Evolutionary conservation across 2,888 invertebrate species (phyloP), one percentile per base, ranked within the genome.

Genomic region (Leptodirus hochenwartii): DNA sequence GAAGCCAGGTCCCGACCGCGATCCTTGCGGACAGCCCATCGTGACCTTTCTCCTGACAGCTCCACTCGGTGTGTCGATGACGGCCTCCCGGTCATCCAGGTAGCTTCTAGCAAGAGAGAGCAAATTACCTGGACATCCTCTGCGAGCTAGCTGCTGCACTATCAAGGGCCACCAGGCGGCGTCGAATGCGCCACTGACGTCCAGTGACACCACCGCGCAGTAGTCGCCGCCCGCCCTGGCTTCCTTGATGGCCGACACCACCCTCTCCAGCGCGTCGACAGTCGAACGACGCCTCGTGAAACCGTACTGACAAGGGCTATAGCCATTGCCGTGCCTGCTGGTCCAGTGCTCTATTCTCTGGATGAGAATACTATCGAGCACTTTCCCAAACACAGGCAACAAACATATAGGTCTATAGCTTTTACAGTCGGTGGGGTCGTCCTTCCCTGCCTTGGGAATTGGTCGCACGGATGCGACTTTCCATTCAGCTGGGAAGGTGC

Each of bases 121-220:
- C 9, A 33, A 9, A 22, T 39, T 39, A 4, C 11, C 12, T 2
- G 41, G 43, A 13, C 37, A 40, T 4, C 31, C 25, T 24, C 31
- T 32, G 1, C 25, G 14, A 2, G 34, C 31, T 20, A 42, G 28
- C 15, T 36, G 29, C 2, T 16, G 2, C 22, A 30, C 33, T 3
- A 43, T 33, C 3, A 30, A 29, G 3, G 43, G 45, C 44, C 45
- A 45, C 45, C 43, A 46, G 1, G 45, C 44, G 27, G 34, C 40
- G 25, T 47, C 45, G 22, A 47, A 47, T 12, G 45, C 46, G 11
- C 39, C 40, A 12, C 22, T 12, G 3, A 40, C 37, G 25, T 40
- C 37, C n/a, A 40, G 12, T 10, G 36, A 24, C 3, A 40, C 30
- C 3, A 25, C 22, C 20, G 35, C 34, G 22, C 37, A 25, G 25